phyloP scores from a whole-genome alignment of 2,888 invertebrate species.

The Nezara viridula region DNA sequence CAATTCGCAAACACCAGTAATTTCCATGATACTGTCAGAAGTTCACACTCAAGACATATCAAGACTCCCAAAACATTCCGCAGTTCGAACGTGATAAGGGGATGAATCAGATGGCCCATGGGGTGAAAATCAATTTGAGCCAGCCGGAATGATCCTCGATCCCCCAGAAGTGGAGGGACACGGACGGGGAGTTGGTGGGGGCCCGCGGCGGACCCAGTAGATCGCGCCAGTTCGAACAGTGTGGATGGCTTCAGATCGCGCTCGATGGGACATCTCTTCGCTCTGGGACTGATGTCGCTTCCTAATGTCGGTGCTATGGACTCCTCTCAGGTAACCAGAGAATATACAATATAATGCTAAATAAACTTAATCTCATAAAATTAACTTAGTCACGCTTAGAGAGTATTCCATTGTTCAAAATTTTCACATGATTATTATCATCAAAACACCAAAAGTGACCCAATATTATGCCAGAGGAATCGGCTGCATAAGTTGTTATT shows the following conservation, averaged over 20 bases:
- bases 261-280: neutral
- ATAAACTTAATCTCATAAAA: too few relatives aligned
- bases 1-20: neutral
- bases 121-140: conserved; percentile 28
- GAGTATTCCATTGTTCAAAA: too few relatives aligned
- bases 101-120: neutral
- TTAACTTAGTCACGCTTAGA: too few relatives aligned
- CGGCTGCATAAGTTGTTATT: neutral
- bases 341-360: neutral
- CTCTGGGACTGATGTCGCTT: neutral
- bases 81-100: neutral
- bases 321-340: conserved; percentile 59
- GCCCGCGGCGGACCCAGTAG: neutral
- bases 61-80: neutral
- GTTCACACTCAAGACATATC: neutral
- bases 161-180: conserved; percentile 50
- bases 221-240: neutral
- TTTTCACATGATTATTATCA: too few relatives aligned
- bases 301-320: conserved; percentile 62
- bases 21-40: neutral
- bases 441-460: too few relatives aligned
- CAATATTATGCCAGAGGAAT: neutral
- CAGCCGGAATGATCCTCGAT: neutral
- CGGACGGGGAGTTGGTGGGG: neutral
- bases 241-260: neutral